These are phyloP conservation scores for Myathropa florea DNA, from an alignment of 2,888 invertebrate genomes.

Conservation along the genomic window DNA sequence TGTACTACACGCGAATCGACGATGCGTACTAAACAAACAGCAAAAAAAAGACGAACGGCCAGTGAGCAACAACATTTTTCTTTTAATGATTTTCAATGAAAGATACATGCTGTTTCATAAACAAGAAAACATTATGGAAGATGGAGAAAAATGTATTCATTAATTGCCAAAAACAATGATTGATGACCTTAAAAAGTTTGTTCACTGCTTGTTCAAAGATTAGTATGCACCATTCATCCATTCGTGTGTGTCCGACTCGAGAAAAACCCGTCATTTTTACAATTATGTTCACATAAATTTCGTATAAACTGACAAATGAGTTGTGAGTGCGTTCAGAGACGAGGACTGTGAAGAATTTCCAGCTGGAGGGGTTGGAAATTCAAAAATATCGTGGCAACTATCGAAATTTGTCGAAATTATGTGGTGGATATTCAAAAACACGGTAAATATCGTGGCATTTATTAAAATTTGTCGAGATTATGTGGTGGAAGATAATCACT, in stretches of 20 bases:
- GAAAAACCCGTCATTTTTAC: neutral
- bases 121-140: neutral
- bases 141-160: conserved; percentile 27
- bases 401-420: neutral
- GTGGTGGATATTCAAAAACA: too few species aligned
- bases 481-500: neutral
- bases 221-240: neutral
- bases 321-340: neutral
- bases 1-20: neutral
- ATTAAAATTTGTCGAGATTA: neutral
- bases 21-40: neutral
- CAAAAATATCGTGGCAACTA: neutral
- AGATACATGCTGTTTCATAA: conserved; percentile 12
- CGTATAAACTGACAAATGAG: conserved; percentile 16
- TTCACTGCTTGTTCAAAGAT: neutral
- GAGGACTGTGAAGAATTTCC: neutral
- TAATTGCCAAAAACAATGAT: conserved; percentile 32
- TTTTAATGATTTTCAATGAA: conserved; percentile 26
- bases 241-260: neutral
- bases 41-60: neutral
- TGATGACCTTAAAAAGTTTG: conserved; percentile 1
- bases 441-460: neutral
- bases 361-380: neutral
- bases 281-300: conserved; percentile 5
- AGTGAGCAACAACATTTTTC: neutral